These are phyloP conservation scores for Pelecanoides urinatrix DNA, from an alignment of 2,113 vertebrate genomes.

Conservation along the genomic window DNA sequence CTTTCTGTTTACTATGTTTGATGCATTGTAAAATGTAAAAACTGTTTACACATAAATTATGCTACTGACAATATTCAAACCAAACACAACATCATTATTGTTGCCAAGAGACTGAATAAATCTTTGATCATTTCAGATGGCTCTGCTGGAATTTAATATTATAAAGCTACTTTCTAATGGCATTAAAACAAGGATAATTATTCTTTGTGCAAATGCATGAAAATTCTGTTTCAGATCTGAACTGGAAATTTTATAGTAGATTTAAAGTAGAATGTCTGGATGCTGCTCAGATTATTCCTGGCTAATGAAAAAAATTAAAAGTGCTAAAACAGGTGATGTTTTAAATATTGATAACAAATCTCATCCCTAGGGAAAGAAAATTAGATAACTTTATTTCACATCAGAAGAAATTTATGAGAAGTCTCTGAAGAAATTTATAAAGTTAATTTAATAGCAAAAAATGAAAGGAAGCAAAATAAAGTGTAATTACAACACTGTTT, in stretches of 20 bases:
- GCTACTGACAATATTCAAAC: background rate
- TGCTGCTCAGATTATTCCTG: background rate
- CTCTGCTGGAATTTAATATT: background rate
- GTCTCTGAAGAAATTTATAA: background rate
- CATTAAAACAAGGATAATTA: background rate
- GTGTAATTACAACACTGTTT: background rate
- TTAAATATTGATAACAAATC: background rate
- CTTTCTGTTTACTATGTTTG: background rate
- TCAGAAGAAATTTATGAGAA: background rate
- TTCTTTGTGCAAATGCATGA: background rate
- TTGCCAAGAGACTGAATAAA: background rate
- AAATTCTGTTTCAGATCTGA: background rate
- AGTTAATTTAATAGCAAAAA: background rate
- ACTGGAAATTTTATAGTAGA: background rate
- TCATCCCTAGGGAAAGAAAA: background rate
- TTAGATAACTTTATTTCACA: background rate
- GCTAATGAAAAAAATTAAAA: background rate
- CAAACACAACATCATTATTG: background rate
- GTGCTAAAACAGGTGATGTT: background rate
- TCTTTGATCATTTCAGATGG: background rate
- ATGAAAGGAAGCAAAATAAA: background rate
- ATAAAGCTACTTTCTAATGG: background rate
- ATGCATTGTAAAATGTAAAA: background rate
- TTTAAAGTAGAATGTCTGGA: background rate
- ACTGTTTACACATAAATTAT: constrained; percentile 5